A percentile compares a stretch with the other conserved stretches of the same genome.
Conservation (phyloP, 2,113 vertebrate species). For the Hepsetus odoe region DNA sequence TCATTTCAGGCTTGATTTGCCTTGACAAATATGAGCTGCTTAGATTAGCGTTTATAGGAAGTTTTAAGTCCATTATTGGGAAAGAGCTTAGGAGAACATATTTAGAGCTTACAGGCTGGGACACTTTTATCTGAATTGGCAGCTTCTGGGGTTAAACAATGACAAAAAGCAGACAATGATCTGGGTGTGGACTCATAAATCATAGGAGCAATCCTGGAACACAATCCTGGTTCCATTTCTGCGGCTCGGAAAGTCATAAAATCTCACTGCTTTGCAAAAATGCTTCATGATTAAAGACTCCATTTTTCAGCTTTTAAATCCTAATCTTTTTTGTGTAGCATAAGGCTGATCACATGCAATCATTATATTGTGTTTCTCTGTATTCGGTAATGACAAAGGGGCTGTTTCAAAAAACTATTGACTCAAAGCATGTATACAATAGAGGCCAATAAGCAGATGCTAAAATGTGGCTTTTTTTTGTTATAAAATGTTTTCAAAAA, state of each 20-base stretch:
- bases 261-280: neutral
- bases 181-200: constrained; percentile 29
- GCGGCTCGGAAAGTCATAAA: neutral
- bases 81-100: constrained; percentile 57
- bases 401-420: neutral
- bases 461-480: neutral
- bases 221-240: neutral
- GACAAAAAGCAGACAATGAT: neutral
- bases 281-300: neutral
- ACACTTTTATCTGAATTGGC: constrained; percentile 24
- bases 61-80: constrained; percentile 64
- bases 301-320: neutral
- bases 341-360: neutral
- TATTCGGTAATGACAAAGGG: neutral
- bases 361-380: neutral
- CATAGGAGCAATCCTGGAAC: neutral
- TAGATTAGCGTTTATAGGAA: constrained; percentile 63
- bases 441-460: too few relatives aligned
- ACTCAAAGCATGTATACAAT: too few relatives aligned
- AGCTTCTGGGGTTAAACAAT: constrained; percentile 46
- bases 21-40: constrained; percentile 66
- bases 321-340: neutral
- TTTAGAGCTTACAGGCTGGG: constrained; percentile 44
- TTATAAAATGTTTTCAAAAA: too few relatives aligned
- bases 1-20: constrained; percentile 71